Base-by-base conservation (phyloP, 2,113 vertebrate species). In the Marmota monax region DNA sequence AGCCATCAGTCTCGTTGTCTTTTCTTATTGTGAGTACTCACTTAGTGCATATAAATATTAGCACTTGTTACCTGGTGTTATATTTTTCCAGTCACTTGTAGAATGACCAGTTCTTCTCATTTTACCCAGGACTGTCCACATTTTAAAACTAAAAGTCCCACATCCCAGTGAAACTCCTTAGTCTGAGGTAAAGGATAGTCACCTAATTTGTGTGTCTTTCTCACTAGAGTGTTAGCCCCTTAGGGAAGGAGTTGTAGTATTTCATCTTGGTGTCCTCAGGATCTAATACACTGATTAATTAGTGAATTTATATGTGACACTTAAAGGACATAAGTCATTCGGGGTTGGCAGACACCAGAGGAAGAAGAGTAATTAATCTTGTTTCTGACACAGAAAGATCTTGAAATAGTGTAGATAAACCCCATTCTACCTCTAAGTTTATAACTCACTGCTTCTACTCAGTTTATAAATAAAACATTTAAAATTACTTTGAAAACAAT, bases 371-470 rank as follows among this genome's bases (percentile, higher is more conserved):
- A 61, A 39, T 77, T 78, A 39, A 12, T 63, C 27, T 87, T 93
- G 1, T 83, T 83, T 96, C 69, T 63, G 42, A 27, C 13, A 84
- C 13, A 84, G 56, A 92, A 95, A 93, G 56, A 79, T 78, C n/a
- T 45, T 91, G 37, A 58, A 83, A 82, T 39, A 84, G 23, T 86
- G 42, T 11, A 87, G 78, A n/a, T 91, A 78, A 94, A 14, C 4
- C 34, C 34, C 53, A 8, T 69, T 13, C 5, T 70, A 22, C 27
- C 42, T 90, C 51, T 77, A 92, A 42, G 11, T 29, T 87, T 91
- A 34, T 72, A 27, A 34, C 51, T 72, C 42, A 92, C 13, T 79
- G 39, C 65, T 94, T 91, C 58, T 23, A 13, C 45, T 86, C 32
- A 56, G 1, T 72, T 34, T 86, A 72, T 39, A 74, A 93, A 27